Percentiles rank a stretch among this genome's conserved stretches.
These are phyloP conservation scores for Meghimatium bilineatum DNA, from an alignment of 2,888 invertebrate species.

Conservation along the genomic window DNA sequence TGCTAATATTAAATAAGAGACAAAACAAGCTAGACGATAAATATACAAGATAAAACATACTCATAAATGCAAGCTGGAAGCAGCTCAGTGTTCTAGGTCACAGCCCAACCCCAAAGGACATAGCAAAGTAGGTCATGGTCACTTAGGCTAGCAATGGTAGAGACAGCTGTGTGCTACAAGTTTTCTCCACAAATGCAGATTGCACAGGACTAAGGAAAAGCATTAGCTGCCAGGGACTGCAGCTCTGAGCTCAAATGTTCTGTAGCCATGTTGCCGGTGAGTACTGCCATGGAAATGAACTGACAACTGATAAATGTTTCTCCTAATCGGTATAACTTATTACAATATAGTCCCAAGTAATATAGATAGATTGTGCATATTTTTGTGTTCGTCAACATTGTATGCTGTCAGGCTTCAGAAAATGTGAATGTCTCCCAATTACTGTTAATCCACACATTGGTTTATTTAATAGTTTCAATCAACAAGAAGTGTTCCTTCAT, in stretches of 20 bases:
- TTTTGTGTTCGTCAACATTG: too few relatives aligned
- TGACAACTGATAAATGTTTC: background rate
- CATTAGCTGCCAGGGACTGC: slow-evolving; percentile 20
- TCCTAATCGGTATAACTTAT: background rate
- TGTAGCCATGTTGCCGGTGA: slow-evolving; percentile 7
- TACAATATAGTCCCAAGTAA: too few relatives aligned
- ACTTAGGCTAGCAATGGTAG: slow-evolving; percentile 33
- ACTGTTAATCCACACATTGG: too few relatives aligned
- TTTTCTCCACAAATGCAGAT: slow-evolving; percentile 20
- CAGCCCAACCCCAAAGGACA: slow-evolving; percentile 42
- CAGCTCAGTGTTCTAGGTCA: slow-evolving; percentile 29
- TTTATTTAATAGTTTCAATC: too few relatives aligned
- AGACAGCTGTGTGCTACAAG: background rate
- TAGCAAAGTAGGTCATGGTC: slow-evolving; percentile 44
- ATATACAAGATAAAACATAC: slow-evolving; percentile 42
- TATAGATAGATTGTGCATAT: too few relatives aligned
- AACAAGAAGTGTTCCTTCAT: too few relatives aligned
- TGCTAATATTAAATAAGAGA: background rate
- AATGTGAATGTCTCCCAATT: too few relatives aligned
- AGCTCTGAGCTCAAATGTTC: slow-evolving; percentile 22
- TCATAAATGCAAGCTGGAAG: slow-evolving; percentile 23
- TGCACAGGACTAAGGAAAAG: slow-evolving; percentile 26
- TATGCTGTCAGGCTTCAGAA: too few relatives aligned
- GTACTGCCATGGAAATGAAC: background rate
- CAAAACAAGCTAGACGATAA: slow-evolving; percentile 13